Percentiles rank a stretch among this genome's conserved stretches.
Evolutionary conservation across 2,888 invertebrate species (phyloP).

Genomic region (Schizaphis graminum): DNA sequence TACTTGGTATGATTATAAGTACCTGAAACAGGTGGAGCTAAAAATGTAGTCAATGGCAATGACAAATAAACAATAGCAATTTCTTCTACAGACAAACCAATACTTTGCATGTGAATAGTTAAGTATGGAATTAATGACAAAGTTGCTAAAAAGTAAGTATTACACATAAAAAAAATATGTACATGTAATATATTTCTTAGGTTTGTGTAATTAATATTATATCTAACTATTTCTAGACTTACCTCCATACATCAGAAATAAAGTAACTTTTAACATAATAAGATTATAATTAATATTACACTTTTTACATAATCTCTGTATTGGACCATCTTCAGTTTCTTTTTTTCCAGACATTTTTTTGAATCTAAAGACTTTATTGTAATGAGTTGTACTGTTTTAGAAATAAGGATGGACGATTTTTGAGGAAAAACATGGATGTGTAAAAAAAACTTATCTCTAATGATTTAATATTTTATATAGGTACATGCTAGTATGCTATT

Average conservation of each 20-base stretch:
- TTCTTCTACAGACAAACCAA: constrained; percentile 88
- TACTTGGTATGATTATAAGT: constrained; percentile 66
- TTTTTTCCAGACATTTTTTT: constrained; percentile 50
- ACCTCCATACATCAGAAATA: constrained; percentile 88
- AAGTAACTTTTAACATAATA: constrained; percentile 84
- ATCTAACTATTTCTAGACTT: constrained; percentile 69
- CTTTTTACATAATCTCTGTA: constrained; percentile 70
- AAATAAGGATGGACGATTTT: constrained; percentile 39
- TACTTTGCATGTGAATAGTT: constrained; percentile 91
- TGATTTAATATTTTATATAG: constrained; percentile 44
- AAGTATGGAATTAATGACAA: constrained; percentile 88
- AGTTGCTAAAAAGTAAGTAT: constrained; percentile 76
- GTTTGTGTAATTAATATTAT: background rate
- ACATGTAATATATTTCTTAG: background rate
- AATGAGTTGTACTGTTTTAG: background rate
- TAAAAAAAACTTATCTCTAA: constrained; percentile 54
- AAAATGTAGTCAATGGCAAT: constrained; percentile 87
- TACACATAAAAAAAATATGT: background rate
- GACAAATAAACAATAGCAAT: constrained; percentile 89
- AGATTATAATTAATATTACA: constrained; percentile 82
- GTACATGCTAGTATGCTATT: constrained; percentile 44
- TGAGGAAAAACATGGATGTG: background rate
- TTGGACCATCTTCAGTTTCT: constrained; percentile 33
- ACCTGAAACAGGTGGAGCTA: constrained; percentile 88
- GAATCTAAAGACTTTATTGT: constrained; percentile 8